phyloP scores from a whole-genome alignment of 2,888 invertebrate genomes.

The Drosophila mettleri region DNA sequence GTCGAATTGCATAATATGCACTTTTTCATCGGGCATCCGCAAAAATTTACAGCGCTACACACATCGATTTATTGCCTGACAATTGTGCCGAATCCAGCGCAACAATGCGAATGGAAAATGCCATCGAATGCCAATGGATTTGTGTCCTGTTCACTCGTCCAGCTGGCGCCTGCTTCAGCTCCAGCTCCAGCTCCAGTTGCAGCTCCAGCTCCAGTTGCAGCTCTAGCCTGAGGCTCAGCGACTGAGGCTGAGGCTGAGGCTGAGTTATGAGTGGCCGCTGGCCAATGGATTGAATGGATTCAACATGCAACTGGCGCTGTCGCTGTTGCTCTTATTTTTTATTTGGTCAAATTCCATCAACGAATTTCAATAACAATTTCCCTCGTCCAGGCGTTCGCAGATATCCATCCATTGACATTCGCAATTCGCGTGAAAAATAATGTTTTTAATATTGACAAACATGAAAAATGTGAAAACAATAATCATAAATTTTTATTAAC shows the following conservation, averaged over 20 bases:
- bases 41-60: constrained; percentile 84
- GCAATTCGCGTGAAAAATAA: constrained; percentile 82
- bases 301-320: constrained; percentile 46
- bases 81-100: constrained; percentile 76
- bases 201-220: not conserved
- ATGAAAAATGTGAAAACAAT: constrained; percentile 84
- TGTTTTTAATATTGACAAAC: constrained; percentile 84
- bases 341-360: constrained; percentile 78
- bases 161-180: constrained; percentile 50
- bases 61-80: constrained; percentile 85
- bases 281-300: constrained; percentile 71
- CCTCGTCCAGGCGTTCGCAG: constrained; percentile 6
- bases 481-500: constrained; percentile 84
- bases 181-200: constrained; percentile 25
- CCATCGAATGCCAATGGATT: constrained; percentile 58
- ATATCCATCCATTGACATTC: constrained; percentile 57
- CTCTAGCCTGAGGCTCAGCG: constrained; percentile 3
- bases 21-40: constrained; percentile 79
- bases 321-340: constrained; percentile 25
- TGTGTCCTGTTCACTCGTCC: constrained; percentile 60
- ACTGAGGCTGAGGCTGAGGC: constrained; percentile 12
- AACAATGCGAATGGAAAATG: constrained; percentile 67
- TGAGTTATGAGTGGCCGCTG: constrained; percentile 74
- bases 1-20: constrained; percentile 84
- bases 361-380: constrained; percentile 75